A percentile compares a stretch with the other conserved stretches of the same genome.
These are phyloP conservation scores for Cosmorhoe ocellata DNA, from an alignment of 2,888 invertebrate species.

Conservation along the genomic window DNA sequence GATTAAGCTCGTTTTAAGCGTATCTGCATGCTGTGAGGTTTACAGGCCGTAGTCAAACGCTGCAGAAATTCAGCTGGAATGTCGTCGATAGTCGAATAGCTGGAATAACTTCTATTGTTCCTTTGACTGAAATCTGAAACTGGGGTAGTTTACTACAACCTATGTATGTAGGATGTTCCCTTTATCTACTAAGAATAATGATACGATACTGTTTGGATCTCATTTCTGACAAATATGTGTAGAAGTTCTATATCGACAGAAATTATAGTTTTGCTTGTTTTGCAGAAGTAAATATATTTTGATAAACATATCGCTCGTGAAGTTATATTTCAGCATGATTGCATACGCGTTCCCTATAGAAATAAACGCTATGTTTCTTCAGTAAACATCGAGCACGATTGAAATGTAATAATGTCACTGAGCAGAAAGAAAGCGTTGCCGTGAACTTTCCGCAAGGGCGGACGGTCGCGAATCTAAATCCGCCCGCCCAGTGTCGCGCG, in stretches of 20 bases:
- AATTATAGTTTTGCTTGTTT: no score
- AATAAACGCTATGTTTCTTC: slow-evolving; percentile 51
- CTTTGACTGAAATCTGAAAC: slow-evolving; percentile 10
- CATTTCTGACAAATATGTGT: no score
- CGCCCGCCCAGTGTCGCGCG: slow-evolving; percentile 75
- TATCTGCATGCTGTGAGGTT: slow-evolving; percentile 30
- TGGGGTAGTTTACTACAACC: neutral
- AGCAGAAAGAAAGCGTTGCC: slow-evolving; percentile 65
- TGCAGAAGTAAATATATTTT: slow-evolving; percentile 1
- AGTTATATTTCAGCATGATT: slow-evolving; percentile 14
- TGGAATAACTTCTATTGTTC: slow-evolving; percentile 50
- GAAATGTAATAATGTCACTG: slow-evolving; percentile 62
- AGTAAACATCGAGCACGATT: slow-evolving; percentile 51
- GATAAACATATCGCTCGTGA: neutral
- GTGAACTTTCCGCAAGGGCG: slow-evolving; percentile 76
- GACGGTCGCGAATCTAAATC: slow-evolving; percentile 43
- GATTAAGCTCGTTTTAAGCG: slow-evolving; percentile 23
- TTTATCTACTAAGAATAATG: no score
- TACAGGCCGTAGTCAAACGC: slow-evolving; percentile 30
- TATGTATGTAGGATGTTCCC: neutral
- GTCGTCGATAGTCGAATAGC: slow-evolving; percentile 55
- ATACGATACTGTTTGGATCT: no score
- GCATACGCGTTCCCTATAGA: slow-evolving; percentile 38
- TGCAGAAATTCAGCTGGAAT: slow-evolving; percentile 46
- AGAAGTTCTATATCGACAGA: no score